Conservation (phyloP, 2,113 vertebrate species). For the Dissostichus mawsoni region DNA sequence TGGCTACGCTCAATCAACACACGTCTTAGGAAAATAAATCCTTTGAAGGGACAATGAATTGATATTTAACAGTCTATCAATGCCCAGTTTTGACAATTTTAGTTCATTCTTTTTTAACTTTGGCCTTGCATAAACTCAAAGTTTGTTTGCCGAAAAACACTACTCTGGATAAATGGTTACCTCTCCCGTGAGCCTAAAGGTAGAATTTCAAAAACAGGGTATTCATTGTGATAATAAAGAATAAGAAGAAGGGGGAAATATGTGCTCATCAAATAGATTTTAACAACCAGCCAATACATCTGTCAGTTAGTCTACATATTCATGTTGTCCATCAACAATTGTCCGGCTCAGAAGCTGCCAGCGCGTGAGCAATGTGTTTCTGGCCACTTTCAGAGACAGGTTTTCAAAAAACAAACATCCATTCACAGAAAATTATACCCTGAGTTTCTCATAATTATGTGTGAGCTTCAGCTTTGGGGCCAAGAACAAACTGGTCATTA, state of each 20-base stretch:
- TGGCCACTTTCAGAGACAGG: slow-evolving; percentile 66
- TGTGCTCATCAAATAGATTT: slow-evolving; percentile 66
- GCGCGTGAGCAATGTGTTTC: slow-evolving; percentile 64
- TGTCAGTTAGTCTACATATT: slow-evolving; percentile 62
- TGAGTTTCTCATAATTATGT: slow-evolving; percentile 64
- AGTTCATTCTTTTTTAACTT: slow-evolving; percentile 21
- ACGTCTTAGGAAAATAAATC: not conserved
- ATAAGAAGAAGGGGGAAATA: slow-evolving; percentile 33
- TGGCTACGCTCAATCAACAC: slow-evolving; percentile 38
- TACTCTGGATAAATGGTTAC: slow-evolving; percentile 33
- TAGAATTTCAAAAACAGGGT: slow-evolving; percentile 1
- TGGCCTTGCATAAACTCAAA: slow-evolving; percentile 7
- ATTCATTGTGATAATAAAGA: slow-evolving; percentile 38
- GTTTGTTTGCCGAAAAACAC: slow-evolving; percentile 55
- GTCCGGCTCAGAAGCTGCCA: slow-evolving; percentile 55
- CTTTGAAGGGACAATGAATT: not conserved
- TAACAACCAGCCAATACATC: slow-evolving; percentile 61
- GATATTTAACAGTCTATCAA: slow-evolving; percentile 38
- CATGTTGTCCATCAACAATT: slow-evolving; percentile 61
- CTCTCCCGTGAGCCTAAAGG: slow-evolving; percentile 8
- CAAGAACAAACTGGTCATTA: slow-evolving; percentile 80
- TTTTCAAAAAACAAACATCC: slow-evolving; percentile 66
- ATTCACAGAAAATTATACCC: slow-evolving; percentile 60
- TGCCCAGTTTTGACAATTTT: slow-evolving; percentile 22
- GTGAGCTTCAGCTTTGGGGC: slow-evolving; percentile 54